phyloP scores from a whole-genome alignment of 1,140 invertebrate species.

The Subanguina moxae region DNA sequence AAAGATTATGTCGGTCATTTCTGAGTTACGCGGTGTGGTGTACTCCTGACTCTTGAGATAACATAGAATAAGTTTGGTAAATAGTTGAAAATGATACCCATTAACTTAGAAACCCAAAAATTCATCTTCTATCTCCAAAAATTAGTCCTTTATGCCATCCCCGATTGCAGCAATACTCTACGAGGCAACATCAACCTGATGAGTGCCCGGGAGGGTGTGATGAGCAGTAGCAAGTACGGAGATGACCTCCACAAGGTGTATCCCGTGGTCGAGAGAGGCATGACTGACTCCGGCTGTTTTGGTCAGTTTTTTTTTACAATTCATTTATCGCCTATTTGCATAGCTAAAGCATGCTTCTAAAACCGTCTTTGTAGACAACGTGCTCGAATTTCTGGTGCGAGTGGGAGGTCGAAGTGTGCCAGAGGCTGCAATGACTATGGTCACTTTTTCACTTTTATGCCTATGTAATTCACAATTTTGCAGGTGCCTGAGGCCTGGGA shows the following conservation, averaged over 20 bases:
- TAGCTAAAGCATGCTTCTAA: too few relatives aligned
- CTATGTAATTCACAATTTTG: neutral
- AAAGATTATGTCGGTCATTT: too few relatives aligned
- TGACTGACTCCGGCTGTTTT: conserved; percentile 91
- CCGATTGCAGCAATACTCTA: conserved; percentile 76
- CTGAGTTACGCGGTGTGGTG: too few relatives aligned
- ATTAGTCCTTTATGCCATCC: too few relatives aligned
- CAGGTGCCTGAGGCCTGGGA: conserved; percentile 91
- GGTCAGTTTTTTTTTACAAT: conserved; percentile 59
- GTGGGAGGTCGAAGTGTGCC: conserved; percentile 82
- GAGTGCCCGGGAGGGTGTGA: conserved; percentile 95
- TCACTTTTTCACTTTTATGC: too few relatives aligned
- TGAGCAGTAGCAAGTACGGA: conserved; percentile 80
- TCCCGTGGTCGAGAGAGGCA: conserved; percentile 92
- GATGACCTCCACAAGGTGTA: conserved; percentile 79
- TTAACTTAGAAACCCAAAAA: too few relatives aligned
- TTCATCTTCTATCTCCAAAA: too few relatives aligned
- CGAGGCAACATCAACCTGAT: conserved; percentile 96
- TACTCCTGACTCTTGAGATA: too few relatives aligned
- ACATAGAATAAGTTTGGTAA: too few relatives aligned
- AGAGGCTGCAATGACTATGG: conserved; percentile 98
- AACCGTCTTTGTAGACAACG: conserved; percentile 68
- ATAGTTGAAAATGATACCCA: too few relatives aligned
- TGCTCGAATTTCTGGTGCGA: conserved; percentile 90
- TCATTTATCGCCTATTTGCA: neutral